Base-by-base conservation (phyloP, 2,888 invertebrate genomes). In the Scotopteryx bipunctaria region DNA sequence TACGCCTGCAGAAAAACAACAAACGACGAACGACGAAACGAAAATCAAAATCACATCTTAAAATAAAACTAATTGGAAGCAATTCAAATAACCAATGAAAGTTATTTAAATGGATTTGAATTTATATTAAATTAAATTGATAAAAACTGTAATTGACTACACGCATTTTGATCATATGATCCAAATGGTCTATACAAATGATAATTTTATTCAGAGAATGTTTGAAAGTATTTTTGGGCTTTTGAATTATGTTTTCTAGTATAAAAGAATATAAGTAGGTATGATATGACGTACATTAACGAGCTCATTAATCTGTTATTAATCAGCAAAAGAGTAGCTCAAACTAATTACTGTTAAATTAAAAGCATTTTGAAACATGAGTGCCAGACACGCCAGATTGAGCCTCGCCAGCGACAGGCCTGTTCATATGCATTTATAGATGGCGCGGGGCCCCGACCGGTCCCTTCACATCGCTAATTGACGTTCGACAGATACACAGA, bases 391-490 rank as follows among this genome's bases (percentile, higher is more conserved):
- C 57, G 65, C 66, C 65, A 65, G 71, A 62, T 71, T 64, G 64
- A 61, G 68, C 53, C 55, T 58, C 45, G 59, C 63, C 61, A 62
- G 51, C 60, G 67, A 65, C 75, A 66, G 62, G 71, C 69, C 73
- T 62, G 77, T 70, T 71, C 66, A 73, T 78, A 78, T 78, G 67
- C 79, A 78, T 76, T 66, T 65, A 57, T 59, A 60, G 63, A 71
- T 72, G 78, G 78, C 68, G 64, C 63, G 71, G 72, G 66, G 76
- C 66, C 59, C 70, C 59, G 70, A 86, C 88, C 81, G 84, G 86
- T 84, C 81, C 72, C 69, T 71, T 65, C 72, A 60, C 64, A 59
- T 69, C 76, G 71, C 83, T 88, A 87, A 88, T 87, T 87, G 88
- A 86, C 83, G 76, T 80, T 74, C 75, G 78, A 80, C 82, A 83